Base-by-base conservation (phyloP, 2,113 vertebrate genomes). In the Ariopsis seemanni region DNA sequence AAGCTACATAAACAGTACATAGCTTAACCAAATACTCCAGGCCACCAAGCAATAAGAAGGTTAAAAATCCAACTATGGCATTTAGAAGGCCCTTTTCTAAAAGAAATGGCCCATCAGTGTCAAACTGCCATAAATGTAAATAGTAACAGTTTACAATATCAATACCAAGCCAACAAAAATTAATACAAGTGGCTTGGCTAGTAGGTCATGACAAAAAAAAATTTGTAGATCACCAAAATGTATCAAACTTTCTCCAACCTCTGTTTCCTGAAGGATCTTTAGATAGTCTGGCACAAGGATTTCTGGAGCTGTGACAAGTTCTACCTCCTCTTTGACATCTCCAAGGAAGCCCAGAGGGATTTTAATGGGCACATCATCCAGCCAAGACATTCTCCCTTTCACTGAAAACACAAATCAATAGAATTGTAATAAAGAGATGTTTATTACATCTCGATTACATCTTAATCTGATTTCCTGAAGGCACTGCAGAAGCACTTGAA, bases 321-420 rank as follows among this genome's bases (percentile, higher is more conserved):
- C 90, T 42, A 90, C 83, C 17, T 94, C 92, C 57, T 90, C 92
- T 58, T 52, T 90, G 0, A 90, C 87, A 80, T 93, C 86, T 8
- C 91, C 89, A 0, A 88, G 55, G 7, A 94, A 89, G 81, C 83
- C 93, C 57, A 91, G 82, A 27, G 94, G 91, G 0, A 93, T 92
- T 90, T 94, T 96, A 91, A 99, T 96, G 27, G 97, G 95, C 80
- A 99, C 86, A 7, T 94, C 96, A 30, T 98, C 96, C 86, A 99
- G 95, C 86, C 90, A 94, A 87, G 84, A 94, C 95, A 95, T 96
- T 4, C 22, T 82, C 0, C 25, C 53, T 2, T 9, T 88, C 69
- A 57, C 84, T 85, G 74, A 77, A 85, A 78, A 87, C 15, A 89
- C 3, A 52, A 80, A 80, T 27, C 17, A 50, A 53, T 71, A 91